Evolutionary conservation across 2,113 vertebrate species (phyloP), one percentile per base, ranked within the genome.

Genomic region (Propithecus coquereli): DNA sequence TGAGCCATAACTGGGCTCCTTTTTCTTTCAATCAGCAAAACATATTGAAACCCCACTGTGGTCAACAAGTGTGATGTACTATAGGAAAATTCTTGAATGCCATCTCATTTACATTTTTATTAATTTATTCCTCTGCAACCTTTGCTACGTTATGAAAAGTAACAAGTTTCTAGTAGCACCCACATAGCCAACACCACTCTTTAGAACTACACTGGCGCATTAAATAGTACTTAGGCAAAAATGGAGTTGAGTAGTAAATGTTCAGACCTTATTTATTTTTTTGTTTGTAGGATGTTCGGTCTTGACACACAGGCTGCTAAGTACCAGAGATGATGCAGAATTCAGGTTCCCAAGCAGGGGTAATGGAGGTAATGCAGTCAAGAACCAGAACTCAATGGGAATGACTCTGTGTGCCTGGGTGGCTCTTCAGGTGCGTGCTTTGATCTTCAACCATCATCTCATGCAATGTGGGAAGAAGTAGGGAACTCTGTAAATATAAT

Each of bases 401-500:
- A 27, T 47, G 32, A 50, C 50, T 3, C 5, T 13, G 20, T 50
- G 32, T 2, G 6, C 65, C 6, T 27, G 76, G 25, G 22, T 52
- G 16, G 1, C 2, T 95, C 90, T 65, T 65, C 43, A 80, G 50
- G 1, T 94, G 27, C 74, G 40, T 25, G 3, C 17, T 94, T 76
- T 70, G 74, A 94, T 73, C 95, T 92, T 90, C 87, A 37, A 65
- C 81, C 79, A 65, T 52, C 61, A 30, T 80, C 47, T 87, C 20
- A 27, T 66, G 2, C 63, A 32, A 5, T 37, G 12, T 94, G 61
- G 52, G 14, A 76, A 27, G 82, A 97, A 90, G 74, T 30, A 87
- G 45, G 34, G 89, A 70, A 86, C 74, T 45, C 16, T 57, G 91
- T 47, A 94, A 96, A 66, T 91, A 97, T 47, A 73, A 94, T 11